Percentiles rank a stretch among this genome's conserved stretches.
Conservation (phyloP, 2,113 vertebrate genomes). For the Gulo gulo region DNA sequence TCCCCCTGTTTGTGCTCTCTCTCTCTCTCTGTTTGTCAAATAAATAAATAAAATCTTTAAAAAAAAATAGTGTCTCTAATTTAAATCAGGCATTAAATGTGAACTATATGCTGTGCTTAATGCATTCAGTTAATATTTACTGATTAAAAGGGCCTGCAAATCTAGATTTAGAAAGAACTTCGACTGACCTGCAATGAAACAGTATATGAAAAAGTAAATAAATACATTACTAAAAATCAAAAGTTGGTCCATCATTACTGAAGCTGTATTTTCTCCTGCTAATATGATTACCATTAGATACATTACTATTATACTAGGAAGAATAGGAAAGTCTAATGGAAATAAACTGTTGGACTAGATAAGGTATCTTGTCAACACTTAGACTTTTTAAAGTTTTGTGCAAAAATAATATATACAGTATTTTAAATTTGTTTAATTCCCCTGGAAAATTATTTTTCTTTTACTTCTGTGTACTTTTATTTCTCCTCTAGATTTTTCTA, state of each 20-base stretch:
- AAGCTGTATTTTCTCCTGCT: background rate
- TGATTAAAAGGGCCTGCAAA: background rate
- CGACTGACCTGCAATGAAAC: background rate
- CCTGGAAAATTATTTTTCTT: background rate
- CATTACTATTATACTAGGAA: background rate
- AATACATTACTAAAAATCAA: background rate
- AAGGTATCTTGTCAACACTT: background rate
- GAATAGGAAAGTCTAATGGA: background rate
- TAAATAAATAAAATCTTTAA: no score
- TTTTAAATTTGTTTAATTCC: background rate
- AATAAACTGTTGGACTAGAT: background rate
- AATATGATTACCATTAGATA: background rate
- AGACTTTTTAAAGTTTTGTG: background rate
- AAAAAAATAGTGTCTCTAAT: background rate
- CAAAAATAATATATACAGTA: background rate
- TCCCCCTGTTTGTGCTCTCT: no score
- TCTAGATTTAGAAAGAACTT: slow-evolving; percentile 2
- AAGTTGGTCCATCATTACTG: background rate
- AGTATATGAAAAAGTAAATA: background rate
- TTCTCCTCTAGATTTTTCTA: background rate
- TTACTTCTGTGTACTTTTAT: background rate
- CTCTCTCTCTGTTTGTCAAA: no score
- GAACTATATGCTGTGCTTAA: background rate
- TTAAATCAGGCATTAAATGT: background rate
- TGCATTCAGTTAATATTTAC: background rate